Evolutionary conservation across 2,113 vertebrate genomes (phyloP).

Genomic region (Oncorhynchus gorbuscha): DNA sequence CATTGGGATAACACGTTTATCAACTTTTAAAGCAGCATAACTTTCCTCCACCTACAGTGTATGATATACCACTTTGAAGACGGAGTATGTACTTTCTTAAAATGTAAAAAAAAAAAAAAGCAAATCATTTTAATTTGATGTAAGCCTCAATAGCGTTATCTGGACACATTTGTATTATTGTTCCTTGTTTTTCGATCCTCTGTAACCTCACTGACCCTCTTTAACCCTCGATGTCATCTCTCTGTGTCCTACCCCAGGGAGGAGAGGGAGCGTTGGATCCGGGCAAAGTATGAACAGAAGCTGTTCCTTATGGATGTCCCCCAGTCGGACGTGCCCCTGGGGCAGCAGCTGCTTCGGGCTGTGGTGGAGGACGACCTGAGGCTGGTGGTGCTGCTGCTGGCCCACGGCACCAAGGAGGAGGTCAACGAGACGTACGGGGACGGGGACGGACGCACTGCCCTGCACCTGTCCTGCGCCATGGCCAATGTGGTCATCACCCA

Average conservation of each 20-base stretch:
- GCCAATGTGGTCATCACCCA: constrained; percentile 95
- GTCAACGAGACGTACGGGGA: constrained; percentile 98
- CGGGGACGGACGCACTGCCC: constrained; percentile 88
- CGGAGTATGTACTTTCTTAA: too few species aligned
- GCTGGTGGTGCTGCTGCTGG: constrained; percentile 86
- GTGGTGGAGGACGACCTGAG: constrained; percentile 97
- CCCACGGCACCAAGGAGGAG: constrained; percentile 94
- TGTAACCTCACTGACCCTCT: too few species aligned
- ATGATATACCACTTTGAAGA: too few species aligned
- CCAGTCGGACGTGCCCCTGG: constrained; percentile 89
- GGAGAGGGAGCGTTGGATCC: constrained; percentile 95
- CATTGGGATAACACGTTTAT: too few species aligned
- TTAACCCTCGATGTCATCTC: too few species aligned
- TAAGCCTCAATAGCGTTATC: too few species aligned
- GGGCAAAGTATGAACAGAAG: constrained; percentile 94
- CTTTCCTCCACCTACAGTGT: too few species aligned
- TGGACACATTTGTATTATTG: too few species aligned
- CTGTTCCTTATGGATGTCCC: constrained; percentile 86
- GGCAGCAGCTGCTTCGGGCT: constrained; percentile 93
- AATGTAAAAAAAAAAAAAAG: too few species aligned
- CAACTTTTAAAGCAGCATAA: too few species aligned
- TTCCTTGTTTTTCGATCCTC: too few species aligned
- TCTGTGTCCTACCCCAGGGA: constrained; percentile 72
- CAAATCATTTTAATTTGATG: too few species aligned
- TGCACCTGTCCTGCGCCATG: constrained; percentile 97